phyloP scores from a whole-genome alignment of 2,113 vertebrate species.

The Irena cyanogastra region DNA sequence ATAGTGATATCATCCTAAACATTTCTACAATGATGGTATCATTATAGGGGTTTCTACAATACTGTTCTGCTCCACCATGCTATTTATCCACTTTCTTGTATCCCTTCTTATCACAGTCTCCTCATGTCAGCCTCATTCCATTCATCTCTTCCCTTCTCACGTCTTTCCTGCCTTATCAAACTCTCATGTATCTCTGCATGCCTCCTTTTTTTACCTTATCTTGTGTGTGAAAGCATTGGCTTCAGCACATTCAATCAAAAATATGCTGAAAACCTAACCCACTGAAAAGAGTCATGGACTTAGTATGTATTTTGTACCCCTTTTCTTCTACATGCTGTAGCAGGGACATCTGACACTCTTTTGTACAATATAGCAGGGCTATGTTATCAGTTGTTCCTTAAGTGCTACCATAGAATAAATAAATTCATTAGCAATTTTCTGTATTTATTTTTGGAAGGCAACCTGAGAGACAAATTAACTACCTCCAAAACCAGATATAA shows the following conservation, averaged over 20 bases:
- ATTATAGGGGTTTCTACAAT: background rate
- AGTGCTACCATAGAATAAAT: background rate
- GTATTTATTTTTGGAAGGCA: slow-evolving; percentile 31
- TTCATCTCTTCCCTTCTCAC: background rate
- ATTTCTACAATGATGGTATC: background rate
- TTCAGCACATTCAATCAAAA: background rate
- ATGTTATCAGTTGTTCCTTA: background rate
- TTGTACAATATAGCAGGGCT: background rate
- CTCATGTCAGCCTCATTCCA: background rate
- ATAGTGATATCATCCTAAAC: background rate
- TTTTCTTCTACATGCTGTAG: background rate
- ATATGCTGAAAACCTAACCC: background rate
- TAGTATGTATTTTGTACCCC: background rate
- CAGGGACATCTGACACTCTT: background rate
- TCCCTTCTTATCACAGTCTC: background rate
- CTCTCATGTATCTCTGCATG: background rate
- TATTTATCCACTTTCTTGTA: background rate
- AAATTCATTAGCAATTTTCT: background rate
- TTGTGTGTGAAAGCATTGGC: background rate
- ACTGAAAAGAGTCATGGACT: background rate
- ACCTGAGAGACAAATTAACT: slow-evolving; percentile 5
- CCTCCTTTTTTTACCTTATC: background rate
- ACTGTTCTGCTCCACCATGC: background rate
- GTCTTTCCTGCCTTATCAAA: background rate
- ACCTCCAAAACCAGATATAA: slow-evolving; percentile 20